Percentiles rank a stretch among this genome's conserved stretches.
phyloP scores from a whole-genome alignment of 2,888 invertebrate species.

The Tetragnatha montana region DNA sequence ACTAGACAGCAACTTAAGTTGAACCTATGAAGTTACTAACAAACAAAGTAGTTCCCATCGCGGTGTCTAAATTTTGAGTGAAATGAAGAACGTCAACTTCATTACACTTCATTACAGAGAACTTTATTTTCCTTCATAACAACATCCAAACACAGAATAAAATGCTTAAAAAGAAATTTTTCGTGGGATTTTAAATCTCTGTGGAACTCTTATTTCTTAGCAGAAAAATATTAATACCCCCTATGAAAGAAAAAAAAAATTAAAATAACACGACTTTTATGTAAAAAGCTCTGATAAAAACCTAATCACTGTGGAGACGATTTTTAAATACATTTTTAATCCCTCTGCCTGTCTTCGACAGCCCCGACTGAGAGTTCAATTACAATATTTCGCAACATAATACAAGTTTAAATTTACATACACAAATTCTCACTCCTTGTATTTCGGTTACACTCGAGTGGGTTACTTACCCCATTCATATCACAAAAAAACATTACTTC shows the following conservation, averaged over 20 bases:
- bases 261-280: not conserved
- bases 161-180: not conserved
- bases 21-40: too few relatives aligned
- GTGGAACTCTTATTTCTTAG: not conserved
- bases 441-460: not conserved
- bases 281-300: not conserved
- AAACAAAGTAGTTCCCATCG: too few relatives aligned
- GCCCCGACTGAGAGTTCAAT: conserved; percentile 5
- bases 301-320: not conserved
- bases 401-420: conserved; percentile 30
- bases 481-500: conserved; percentile 12
- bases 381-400: conserved; percentile 20
- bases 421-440: not conserved
- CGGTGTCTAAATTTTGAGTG: too few relatives aligned
- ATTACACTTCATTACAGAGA: not conserved
- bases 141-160: not conserved
- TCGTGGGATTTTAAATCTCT: not conserved
- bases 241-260: not conserved
- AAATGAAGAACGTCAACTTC: too few relatives aligned
- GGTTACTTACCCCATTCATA: conserved; percentile 7
- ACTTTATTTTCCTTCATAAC: not conserved
- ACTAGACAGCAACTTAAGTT: too few relatives aligned
- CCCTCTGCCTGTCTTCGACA: not conserved
- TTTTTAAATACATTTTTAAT: not conserved
- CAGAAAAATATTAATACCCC: not conserved